A percentile compares a stretch with the other conserved stretches of the same genome.
Evolutionary conservation across 2,797 vertebrate species (phyloP).

Genomic region (Lacerta viridis): DNA sequence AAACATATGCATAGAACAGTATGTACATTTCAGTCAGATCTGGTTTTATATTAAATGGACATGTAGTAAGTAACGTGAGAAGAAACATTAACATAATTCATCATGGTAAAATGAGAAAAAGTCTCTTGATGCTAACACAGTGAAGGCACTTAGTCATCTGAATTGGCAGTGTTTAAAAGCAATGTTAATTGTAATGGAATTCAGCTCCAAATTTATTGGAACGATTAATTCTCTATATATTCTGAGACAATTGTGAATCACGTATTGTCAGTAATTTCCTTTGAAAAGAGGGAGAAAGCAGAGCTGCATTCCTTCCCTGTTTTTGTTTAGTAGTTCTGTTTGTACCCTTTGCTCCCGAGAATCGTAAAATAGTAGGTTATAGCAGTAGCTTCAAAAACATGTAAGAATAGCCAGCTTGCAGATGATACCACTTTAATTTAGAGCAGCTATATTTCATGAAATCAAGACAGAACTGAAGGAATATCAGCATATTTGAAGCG

Average conservation of each 20-base stretch:
- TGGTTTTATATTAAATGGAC: not conserved
- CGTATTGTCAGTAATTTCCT: not conserved
- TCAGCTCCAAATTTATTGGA: not conserved
- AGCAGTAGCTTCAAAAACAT: not conserved
- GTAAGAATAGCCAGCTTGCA: not conserved
- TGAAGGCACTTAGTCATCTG: not conserved
- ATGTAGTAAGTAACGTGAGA: not conserved
- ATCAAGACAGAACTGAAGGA: not conserved
- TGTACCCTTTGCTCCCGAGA: not conserved
- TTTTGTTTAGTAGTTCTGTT: not conserved
- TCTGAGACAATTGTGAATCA: not conserved
- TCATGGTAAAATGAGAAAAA: not conserved
- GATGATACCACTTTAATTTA: not conserved
- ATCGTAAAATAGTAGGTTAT: not conserved
- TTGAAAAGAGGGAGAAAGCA: not conserved
- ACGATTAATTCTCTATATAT: not conserved
- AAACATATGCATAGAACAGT: not conserved
- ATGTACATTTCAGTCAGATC: not conserved
- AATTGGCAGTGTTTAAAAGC: not conserved
- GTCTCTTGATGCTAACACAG: not conserved
- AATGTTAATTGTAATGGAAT: conserved; percentile 18
- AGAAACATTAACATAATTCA: conserved; percentile 6
- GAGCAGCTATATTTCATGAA: not conserved
- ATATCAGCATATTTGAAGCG: not conserved
- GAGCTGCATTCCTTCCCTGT: not conserved